Percentiles rank a stretch among this genome's conserved stretches.
Conservation (phyloP, 2,113 vertebrate genomes). For the Carassius carassius region DNA sequence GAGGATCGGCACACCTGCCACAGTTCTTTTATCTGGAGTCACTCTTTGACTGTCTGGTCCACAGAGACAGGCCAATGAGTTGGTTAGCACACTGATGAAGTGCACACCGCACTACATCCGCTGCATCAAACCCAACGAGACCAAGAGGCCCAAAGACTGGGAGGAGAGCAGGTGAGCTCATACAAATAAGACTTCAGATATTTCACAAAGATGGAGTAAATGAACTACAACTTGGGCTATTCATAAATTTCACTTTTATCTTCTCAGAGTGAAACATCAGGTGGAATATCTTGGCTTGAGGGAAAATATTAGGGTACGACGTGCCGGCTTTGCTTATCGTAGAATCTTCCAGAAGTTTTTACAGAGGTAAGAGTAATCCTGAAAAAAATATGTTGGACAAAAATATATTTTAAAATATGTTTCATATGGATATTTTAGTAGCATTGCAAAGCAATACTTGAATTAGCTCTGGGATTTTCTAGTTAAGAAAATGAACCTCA, state of each 20-base stretch:
- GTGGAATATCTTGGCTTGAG: conserved; percentile 94
- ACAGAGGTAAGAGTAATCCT: conserved; percentile 77
- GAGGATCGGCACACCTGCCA: background rate
- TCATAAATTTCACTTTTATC: no score
- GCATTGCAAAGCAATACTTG: background rate
- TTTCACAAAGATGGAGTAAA: background rate
- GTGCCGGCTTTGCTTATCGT: conserved; percentile 92
- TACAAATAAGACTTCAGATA: background rate
- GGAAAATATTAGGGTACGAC: conserved; percentile 91
- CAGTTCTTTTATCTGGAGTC: background rate
- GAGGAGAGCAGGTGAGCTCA: conserved; percentile 89
- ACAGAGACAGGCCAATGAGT: conserved; percentile 95
- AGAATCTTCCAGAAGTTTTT: conserved; percentile 91
- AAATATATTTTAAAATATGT: background rate
- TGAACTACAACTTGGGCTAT: background rate
- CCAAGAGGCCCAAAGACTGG: conserved; percentile 92
- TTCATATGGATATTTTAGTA: background rate
- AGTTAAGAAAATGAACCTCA: background rate
- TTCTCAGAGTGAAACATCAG: conserved; percentile 87
- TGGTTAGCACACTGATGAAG: conserved; percentile 93
- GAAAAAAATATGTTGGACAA: background rate
- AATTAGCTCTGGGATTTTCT: background rate
- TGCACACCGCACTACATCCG: conserved; percentile 70
- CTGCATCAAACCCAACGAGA: conserved; percentile 86
- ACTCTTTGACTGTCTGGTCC: conserved; percentile 10